Base-by-base conservation (phyloP, 2,888 invertebrate genomes). In the Amblyjoppa fuscipennis region DNA sequence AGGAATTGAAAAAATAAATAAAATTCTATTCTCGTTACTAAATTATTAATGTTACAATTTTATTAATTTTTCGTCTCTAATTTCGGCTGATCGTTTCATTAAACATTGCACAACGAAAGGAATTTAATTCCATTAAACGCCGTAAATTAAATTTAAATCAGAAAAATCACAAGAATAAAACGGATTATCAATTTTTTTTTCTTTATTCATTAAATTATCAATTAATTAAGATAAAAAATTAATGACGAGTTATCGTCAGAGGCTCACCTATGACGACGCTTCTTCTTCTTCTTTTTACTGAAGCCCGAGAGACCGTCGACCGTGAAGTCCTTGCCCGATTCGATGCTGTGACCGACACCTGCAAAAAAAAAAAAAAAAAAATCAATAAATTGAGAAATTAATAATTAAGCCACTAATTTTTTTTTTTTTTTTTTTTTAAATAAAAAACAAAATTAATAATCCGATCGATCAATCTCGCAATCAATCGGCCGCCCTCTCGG, bases 211-310 rank as follows among this genome's bases (percentile, higher is more conserved):
- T 45, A 11, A 45, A 45, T 45, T 45, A 13, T 45, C 3, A 0
- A 13, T 45, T 13, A 13, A 13, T 20, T 34, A 31, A 9, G 25
- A 1, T 53, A 68, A 20, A 38, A 28, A 51, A 68, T 41, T 28
- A 16, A 61, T 2, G 66, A 13, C 20, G 79, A 87, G 77, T 91
- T 90, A 88, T 88, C 88, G 70, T 88, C 89, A 92, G 92, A 94
- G 94, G 95, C 95, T 96, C 96, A 98, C 98, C 98, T 97, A 95
- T 98, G 98, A 93, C 98, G 96, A 93, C 98, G 96, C 95, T 98
- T 98, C 96, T 98, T 98, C 96, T 98, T 98, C 95, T 98, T 98
- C 95, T 98, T 98, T 93, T 97, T 97, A 92, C 96, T 97, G 95
- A 97, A 97, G 83, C 97, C 97, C 88, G 96, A 96, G 87, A 98